phyloP scores from a whole-genome alignment of 2,113 vertebrate species.

The Corythoichthys intestinalis region DNA sequence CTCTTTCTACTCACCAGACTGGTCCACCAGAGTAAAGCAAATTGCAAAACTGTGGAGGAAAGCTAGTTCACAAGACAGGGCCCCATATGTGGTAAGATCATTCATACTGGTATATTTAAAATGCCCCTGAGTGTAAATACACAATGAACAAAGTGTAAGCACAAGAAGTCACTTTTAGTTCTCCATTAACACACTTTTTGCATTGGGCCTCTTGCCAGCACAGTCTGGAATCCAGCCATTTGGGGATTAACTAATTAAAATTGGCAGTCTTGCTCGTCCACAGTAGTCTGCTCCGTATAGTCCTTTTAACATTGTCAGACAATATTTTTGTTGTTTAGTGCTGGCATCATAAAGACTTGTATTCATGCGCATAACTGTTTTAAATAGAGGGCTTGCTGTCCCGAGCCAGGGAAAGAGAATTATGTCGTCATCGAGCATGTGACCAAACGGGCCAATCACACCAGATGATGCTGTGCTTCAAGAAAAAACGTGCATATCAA shows the following conservation, averaged over 20 bases:
- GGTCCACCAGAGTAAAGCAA: conserved; percentile 95
- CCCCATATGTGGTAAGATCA: conserved; percentile 93
- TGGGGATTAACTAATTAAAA: conserved; percentile 50
- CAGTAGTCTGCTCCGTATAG: conserved; percentile 41
- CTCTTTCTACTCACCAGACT: conserved; percentile 74
- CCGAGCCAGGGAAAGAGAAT: no score
- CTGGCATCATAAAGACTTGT: no score
- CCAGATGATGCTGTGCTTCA: no score
- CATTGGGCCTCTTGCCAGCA: conserved; percentile 37
- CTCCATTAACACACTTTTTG: conserved; percentile 16
- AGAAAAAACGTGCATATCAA: no score
- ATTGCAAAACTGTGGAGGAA: conserved; percentile 99
- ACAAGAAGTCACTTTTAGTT: conserved; percentile 14
- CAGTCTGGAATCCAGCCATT: conserved; percentile 40
- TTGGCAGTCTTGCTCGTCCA: conserved; percentile 29
- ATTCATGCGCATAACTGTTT: no score
- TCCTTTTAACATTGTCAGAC: not conserved
- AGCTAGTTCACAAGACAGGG: conserved; percentile 96
- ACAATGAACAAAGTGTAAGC: conserved; percentile 1
- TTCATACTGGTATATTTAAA: conserved; percentile 14
- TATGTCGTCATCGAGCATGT: no score
- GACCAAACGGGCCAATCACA: no score
- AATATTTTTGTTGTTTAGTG: no score
- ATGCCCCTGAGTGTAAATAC: not conserved
- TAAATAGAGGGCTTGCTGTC: no score